Evolutionary conservation across 2,888 invertebrate species (phyloP), one percentile per base, ranked within the genome.

Genomic region (Chrysolina oricalcia): DNA sequence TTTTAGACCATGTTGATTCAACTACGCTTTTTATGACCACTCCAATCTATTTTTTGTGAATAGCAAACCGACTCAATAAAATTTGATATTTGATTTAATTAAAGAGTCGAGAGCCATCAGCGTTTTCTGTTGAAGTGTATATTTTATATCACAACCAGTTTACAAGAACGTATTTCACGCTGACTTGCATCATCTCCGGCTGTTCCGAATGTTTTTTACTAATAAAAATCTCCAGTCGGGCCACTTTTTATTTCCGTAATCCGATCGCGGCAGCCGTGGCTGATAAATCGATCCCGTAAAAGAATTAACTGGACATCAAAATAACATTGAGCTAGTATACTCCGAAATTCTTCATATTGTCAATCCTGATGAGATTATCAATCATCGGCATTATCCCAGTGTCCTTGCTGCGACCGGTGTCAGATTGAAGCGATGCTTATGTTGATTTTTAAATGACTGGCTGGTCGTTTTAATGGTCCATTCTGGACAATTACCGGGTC

Each of bases 271-370:
- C 10, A n/a, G 15, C 27, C 9, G 35, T 35, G n/a, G 35, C 59
- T 59, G 59, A 59, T 27, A 35, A 59, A 59, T 59, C 67, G 70
- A 63, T 66, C 73, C 62, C 56, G 40, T 62, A 73, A 50, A 67
- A 63, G 53, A 76, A 76, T 76, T 76, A 76, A 76, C 70, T 67
- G 70, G 62, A 73, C 70, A 76, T 76, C 70, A 76, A 70, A 70
- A 76, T 73, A 53, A 59, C 64, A 46, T 13, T 17, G 27, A 19
- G 63, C 27, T 65, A 43, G 56, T 43, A 64, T 65, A 41, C 59
- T 67, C 70, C 73, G 70, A 67, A 76, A 73, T 76, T 70, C 62
- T 76, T 76, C 70, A 70, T 70, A 76, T 73, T 76, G 76, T 76
- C 66, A 76, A 66, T 73, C 53, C 70, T 70, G 76, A 76, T 76